Evolutionary conservation across 2,797 vertebrate species (phyloP), one percentile per base, ranked within the genome.

Genomic region (Enteromius unitaeniatus): DNA sequence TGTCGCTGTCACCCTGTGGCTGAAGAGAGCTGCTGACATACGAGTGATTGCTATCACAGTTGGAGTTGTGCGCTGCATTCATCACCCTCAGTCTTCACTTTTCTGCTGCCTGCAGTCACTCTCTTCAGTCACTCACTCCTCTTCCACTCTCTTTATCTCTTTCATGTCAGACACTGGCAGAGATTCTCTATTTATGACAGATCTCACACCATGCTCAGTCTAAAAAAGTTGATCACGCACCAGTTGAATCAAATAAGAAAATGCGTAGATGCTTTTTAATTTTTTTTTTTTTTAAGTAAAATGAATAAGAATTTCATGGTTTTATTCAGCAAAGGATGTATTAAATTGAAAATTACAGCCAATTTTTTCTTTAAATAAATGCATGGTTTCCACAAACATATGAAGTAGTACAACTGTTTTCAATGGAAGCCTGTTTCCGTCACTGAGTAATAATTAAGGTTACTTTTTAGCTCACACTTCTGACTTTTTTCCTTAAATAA

Each of bases 11-110:
- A 28, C 74, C 70, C 76, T 74, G 69, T 78, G 60, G n/a, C 68
- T 87, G 58, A 55, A 81, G 64, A 53, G 69, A 67, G 51, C 37
- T 75, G 69, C 68, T 82, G 86, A 87, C 79, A 74, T 42, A 49
- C 51, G 31, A 51, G 75, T 72, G 79, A 82, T 79, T 74, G 68
- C 74, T 73, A 49, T 79, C 64, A 77, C 74, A 74, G 70, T 82
- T 68, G 70, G 64, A 68, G 69, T 45, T 75, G 55, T 79, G 47
- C 28, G 15, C 75, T 31, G 40, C 6, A 55, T 77, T 84, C 68
- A 60, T 86, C 82, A 81, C 64, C 45, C 37, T 70, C 64, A 53
- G 49, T 77, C 49, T 80, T 65, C 78, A n/a, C 72, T 67, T 75
- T 74, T 53, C 77, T 23, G 26, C 31, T 64, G 53, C 42, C 69